A percentile compares a stretch with the other conserved stretches of the same genome.
phyloP scores from a whole-genome alignment of 64 coral and sea anemone genomes.

The Montipora cactus region DNA sequence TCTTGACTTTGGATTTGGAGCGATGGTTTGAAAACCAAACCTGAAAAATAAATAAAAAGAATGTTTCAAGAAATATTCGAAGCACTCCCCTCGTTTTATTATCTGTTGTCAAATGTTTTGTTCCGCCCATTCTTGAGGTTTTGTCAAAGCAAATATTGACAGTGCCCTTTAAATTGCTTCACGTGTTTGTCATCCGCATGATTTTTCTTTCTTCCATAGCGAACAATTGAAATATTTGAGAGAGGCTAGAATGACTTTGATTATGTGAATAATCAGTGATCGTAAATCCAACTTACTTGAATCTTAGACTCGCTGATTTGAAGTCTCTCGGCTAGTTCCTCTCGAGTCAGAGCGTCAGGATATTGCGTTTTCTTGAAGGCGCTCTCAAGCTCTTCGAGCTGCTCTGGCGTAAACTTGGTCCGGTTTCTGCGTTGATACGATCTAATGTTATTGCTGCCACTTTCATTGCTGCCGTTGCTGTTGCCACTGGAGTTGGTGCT shows the following conservation, averaged over 20 bases:
- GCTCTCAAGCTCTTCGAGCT: constrained; percentile 88
- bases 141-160: neutral
- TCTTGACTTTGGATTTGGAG: constrained; percentile 62
- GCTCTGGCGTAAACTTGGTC: constrained; percentile 90
- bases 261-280: neutral
- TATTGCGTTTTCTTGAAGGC: constrained; percentile 88
- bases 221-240: neutral
- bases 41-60: constrained; percentile 7
- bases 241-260: neutral
- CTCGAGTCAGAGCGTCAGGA: constrained; percentile 90
- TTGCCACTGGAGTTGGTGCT: neutral
- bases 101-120: neutral
- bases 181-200: neutral
- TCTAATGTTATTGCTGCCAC: neutral
- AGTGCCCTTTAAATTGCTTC: neutral
- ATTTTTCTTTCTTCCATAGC: too few species aligned
- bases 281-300: constrained; percentile 63
- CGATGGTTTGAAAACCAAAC: constrained; percentile 81
- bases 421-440: constrained; percentile 85
- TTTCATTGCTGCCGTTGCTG: neutral
- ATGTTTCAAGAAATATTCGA: too few species aligned
- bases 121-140: neutral
- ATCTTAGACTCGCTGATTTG: constrained; percentile 93
- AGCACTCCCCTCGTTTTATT: neutral
- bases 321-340: constrained; percentile 84